phyloP scores from a whole-genome alignment of 2,888 invertebrate species.

The Phaedon cochleariae region DNA sequence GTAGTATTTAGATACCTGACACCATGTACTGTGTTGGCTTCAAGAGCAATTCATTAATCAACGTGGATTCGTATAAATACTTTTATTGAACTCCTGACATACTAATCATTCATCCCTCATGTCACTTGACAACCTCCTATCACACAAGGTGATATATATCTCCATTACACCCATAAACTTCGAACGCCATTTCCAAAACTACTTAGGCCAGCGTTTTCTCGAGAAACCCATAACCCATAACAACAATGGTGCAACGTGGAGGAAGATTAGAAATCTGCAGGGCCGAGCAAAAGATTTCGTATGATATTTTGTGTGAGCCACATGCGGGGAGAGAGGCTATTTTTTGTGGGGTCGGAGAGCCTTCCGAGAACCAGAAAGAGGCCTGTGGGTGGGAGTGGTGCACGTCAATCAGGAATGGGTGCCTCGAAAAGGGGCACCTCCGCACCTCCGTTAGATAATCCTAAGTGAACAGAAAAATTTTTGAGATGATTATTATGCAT shows the following conservation, averaged over 20 bases:
- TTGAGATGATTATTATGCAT: too few relatives aligned
- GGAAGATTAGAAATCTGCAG: slow-evolving; percentile 29
- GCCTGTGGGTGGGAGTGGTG: slow-evolving; percentile 9
- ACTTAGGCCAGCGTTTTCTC: slow-evolving; percentile 28
- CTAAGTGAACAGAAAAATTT: too few relatives aligned
- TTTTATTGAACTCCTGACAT: too few relatives aligned
- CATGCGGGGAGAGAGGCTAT: slow-evolving; percentile 21
- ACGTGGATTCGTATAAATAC: too few relatives aligned
- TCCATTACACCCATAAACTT: too few relatives aligned
- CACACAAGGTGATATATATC: too few relatives aligned
- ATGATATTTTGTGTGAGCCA: slow-evolving; percentile 18
- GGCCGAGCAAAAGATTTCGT: slow-evolving; percentile 23
- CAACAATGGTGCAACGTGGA: slow-evolving; percentile 20
- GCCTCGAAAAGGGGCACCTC: neutral
- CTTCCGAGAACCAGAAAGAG: slow-evolving; percentile 28
- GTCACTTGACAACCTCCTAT: too few relatives aligned
- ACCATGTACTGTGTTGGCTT: too few relatives aligned
- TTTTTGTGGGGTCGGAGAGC: slow-evolving; percentile 18
- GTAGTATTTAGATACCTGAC: too few relatives aligned
- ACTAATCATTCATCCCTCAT: too few relatives aligned
- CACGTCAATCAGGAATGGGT: slow-evolving; percentile 19
- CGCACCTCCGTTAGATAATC: neutral
- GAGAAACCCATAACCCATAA: slow-evolving; percentile 30
- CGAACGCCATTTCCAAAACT: slow-evolving; percentile 21
- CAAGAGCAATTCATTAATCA: too few relatives aligned